Evolutionary conservation across 2,113 vertebrate species (phyloP).

Genomic region (Bothrops jararaca): DNA sequence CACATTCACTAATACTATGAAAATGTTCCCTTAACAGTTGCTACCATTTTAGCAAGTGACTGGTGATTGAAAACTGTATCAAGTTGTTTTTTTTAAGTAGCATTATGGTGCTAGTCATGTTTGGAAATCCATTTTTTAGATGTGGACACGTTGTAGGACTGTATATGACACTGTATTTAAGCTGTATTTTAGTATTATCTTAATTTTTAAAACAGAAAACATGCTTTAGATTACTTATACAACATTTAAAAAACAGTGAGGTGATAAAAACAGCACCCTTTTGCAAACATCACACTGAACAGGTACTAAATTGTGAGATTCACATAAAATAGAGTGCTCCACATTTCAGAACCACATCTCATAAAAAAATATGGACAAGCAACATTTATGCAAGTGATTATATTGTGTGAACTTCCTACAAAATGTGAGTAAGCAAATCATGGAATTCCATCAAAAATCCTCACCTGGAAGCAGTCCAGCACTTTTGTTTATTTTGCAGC

Average conservation of each 20-base stretch:
- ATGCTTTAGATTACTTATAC: background rate
- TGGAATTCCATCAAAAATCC: background rate
- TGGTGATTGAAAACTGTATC: background rate
- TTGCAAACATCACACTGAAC: background rate
- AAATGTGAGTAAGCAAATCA: background rate
- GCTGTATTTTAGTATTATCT: background rate
- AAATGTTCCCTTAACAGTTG: background rate
- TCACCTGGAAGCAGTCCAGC: background rate
- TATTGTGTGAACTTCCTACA: background rate
- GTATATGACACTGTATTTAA: background rate
- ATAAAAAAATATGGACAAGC: background rate
- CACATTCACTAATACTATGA: background rate
- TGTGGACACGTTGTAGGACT: background rate
- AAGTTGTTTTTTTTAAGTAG: background rate
- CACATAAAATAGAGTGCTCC: background rate
- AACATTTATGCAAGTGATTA: background rate
- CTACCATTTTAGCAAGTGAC: background rate
- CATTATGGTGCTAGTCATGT: background rate
- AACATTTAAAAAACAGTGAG: background rate
- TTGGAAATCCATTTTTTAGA: background rate
- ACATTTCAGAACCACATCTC: background rate
- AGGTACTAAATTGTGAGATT: background rate
- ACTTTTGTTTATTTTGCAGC: background rate
- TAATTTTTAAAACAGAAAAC: background rate
- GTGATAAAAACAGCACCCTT: background rate